These are phyloP conservation scores for Larimichthys polyactis DNA, from an alignment of 2,113 vertebrate genomes.

Conservation along the genomic window DNA sequence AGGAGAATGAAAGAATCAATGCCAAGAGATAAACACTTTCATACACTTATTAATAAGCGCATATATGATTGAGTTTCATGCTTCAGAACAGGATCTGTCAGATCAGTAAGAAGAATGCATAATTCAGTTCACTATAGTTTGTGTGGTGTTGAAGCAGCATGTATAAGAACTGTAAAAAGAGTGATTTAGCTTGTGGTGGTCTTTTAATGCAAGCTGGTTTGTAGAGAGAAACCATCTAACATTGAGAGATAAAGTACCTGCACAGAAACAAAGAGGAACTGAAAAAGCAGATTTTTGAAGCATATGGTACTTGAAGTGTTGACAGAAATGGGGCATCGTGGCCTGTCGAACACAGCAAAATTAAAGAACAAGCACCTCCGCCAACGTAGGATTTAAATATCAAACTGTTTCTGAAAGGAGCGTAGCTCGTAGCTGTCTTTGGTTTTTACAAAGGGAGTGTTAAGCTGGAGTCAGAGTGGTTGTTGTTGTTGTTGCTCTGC, in stretches of 20 bases:
- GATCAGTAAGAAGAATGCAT: too few relatives aligned
- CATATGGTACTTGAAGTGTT: neutral
- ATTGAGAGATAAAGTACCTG: neutral
- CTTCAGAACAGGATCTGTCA: too few relatives aligned
- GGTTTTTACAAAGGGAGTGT: constrained; percentile 1
- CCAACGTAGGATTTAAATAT: constrained; percentile 28
- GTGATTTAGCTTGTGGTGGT: neutral
- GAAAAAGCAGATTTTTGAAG: constrained; percentile 22
- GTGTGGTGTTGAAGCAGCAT: neutral
- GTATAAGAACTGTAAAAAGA: neutral
- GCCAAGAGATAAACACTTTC: constrained; percentile 20
- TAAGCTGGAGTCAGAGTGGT: neutral
- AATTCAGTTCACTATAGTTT: neutral
- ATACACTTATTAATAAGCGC: constrained; percentile 22
- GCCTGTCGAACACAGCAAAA: neutral
- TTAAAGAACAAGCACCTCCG: constrained; percentile 14
- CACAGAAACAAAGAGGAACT: neutral
- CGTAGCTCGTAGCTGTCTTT: neutral
- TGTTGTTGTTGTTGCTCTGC: constrained; percentile 35
- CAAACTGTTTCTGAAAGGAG: constrained; percentile 12
- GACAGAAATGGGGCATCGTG: constrained; percentile 23
- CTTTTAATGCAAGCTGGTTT: neutral
- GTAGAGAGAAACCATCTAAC: neutral
- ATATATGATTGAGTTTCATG: neutral
- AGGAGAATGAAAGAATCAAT: constrained; percentile 16